These are phyloP conservation scores for Psilanteris sp. DNA, from an alignment of 1,140 invertebrate genomes.

Conservation along the genomic window DNA sequence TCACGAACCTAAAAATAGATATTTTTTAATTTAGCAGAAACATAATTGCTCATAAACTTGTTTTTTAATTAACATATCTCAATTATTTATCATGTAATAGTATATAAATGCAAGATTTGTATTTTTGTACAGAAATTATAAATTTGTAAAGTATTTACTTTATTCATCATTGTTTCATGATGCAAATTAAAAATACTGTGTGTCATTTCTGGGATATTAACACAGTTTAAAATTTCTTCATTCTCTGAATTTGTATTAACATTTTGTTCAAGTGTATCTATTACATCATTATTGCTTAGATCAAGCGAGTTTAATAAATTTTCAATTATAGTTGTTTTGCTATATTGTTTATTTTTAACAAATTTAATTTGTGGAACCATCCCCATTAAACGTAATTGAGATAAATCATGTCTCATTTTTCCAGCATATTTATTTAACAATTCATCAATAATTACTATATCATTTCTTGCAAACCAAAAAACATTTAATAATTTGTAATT, in stretches of 20 bases:
- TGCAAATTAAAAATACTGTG: constrained; percentile 86
- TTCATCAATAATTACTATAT: constrained; percentile 74
- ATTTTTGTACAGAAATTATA: background rate
- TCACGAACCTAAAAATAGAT: too few species aligned
- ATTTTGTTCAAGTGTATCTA: constrained; percentile 16
- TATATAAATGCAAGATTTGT: background rate
- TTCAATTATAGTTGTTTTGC: constrained; percentile 81
- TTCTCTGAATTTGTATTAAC: constrained; percentile 71
- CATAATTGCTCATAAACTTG: too few species aligned
- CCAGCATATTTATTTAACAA: constrained; percentile 81
- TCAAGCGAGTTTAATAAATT: constrained; percentile 81
- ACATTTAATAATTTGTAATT: constrained; percentile 85
- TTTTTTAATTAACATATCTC: too few species aligned
- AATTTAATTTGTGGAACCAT: constrained; percentile 86
- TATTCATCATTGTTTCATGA: constrained; percentile 83
- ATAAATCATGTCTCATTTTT: constrained; percentile 84
- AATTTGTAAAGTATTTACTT: constrained; percentile 50
- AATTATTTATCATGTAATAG: too few species aligned
- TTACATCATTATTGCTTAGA: constrained; percentile 81
- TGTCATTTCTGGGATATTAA: constrained; percentile 81
- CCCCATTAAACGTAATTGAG: constrained; percentile 85
- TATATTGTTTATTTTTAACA: constrained; percentile 83
- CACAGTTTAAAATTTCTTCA: constrained; percentile 59
- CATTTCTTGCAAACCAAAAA: constrained; percentile 83
- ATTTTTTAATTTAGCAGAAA: too few species aligned